phyloP scores from a whole-genome alignment of 2,888 invertebrate species.

The Caradrina kadenii region DNA sequence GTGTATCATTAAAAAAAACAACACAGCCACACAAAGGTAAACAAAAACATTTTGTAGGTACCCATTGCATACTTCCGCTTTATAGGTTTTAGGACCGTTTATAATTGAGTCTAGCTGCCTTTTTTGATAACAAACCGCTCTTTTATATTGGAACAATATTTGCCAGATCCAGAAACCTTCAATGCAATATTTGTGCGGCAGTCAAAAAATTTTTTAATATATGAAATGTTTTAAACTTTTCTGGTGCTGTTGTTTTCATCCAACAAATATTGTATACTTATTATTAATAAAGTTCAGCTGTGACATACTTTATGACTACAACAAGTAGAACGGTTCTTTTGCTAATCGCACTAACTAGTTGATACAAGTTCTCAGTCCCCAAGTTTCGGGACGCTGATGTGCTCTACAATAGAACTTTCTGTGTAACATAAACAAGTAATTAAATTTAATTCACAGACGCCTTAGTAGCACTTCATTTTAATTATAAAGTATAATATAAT shows the following conservation, averaged over 20 bases:
- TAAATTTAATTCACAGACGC: slow-evolving; percentile 38
- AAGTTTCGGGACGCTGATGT: slow-evolving; percentile 59
- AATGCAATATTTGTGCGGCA: slow-evolving; percentile 7
- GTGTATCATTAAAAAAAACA: no score
- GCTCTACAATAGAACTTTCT: slow-evolving; percentile 47
- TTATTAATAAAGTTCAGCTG: neutral
- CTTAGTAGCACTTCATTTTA: slow-evolving; percentile 33
- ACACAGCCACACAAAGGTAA: no score
- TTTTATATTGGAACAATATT: slow-evolving; percentile 17
- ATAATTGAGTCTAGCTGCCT: slow-evolving; percentile 17
- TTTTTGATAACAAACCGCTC: slow-evolving; percentile 11
- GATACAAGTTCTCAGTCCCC: slow-evolving; percentile 34
- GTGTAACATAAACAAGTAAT: slow-evolving; percentile 53
- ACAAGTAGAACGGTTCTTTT: slow-evolving; percentile 30
- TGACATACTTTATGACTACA: slow-evolving; percentile 28
- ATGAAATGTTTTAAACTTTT: neutral
- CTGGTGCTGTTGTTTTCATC: neutral
- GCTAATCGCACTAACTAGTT: slow-evolving; percentile 50
- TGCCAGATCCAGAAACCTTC: slow-evolving; percentile 15
- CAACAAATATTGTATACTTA: neutral
- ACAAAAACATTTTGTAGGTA: neutral
- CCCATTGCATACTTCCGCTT: neutral
- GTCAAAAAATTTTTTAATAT: slow-evolving; percentile 6
- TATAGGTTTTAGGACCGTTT: neutral
- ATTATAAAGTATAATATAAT: slow-evolving; percentile 39